Conservation (phyloP, 2,113 vertebrate genomes). For the Acinonyx jubatus region DNA sequence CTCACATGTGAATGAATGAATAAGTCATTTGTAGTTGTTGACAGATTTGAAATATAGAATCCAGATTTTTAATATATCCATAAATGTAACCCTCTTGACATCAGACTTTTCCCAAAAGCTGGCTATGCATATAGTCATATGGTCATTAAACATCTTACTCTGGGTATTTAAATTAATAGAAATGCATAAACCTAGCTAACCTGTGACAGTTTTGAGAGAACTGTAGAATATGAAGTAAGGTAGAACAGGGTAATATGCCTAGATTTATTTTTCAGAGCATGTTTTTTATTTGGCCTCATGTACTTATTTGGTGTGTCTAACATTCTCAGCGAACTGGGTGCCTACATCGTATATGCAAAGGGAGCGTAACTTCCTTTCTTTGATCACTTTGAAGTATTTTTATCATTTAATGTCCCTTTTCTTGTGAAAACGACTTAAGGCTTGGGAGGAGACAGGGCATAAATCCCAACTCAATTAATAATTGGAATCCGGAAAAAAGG, state of each 20-base stretch:
- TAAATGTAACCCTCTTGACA: not conserved
- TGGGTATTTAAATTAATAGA: not conserved
- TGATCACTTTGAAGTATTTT: conserved; percentile 14
- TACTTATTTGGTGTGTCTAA: not conserved
- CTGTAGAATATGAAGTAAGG: not conserved
- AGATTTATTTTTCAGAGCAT: not conserved
- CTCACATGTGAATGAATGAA: not conserved
- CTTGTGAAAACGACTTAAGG: conserved; percentile 31
- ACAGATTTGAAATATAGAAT: not conserved
- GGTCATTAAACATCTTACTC: not conserved
- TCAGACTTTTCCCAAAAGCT: not conserved
- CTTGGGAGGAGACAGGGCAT: not conserved
- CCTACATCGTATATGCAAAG: not conserved
- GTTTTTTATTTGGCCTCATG: not conserved
- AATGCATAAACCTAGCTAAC: not conserved
- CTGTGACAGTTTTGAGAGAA: not conserved
- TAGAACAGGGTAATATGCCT: not conserved
- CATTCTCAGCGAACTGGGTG: not conserved
- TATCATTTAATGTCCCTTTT: not conserved
- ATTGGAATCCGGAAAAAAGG: not conserved
- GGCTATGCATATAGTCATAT: not conserved
- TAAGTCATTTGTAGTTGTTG: not conserved
- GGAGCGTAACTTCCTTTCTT: not conserved
- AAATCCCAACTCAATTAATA: conserved; percentile 41
- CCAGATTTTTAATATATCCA: not conserved